Evolutionary conservation across 2,113 vertebrate genomes (phyloP), one percentile per base, ranked within the genome.

Genomic region (Misgurnus mizolepis): DNA sequence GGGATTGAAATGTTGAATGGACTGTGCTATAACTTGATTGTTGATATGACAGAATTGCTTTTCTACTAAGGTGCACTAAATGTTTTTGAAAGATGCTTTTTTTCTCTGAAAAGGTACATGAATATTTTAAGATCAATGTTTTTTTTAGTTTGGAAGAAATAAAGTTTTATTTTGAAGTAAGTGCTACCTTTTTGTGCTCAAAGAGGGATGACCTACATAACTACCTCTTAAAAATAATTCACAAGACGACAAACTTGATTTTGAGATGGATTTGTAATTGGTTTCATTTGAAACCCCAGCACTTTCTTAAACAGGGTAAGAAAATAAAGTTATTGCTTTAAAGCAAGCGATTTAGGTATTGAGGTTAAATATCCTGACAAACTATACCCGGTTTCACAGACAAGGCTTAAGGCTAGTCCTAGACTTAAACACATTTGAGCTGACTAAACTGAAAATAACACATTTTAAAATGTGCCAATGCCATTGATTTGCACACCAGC

Each of bases 111-210:
- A 72, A 18, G 5, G 15, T 58, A 58, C 39, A 18, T 43, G 0
- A 18, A 40, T 64, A 50, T 64, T 61, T 61, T 8, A 76, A 6
- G 58, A n/a, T 39, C 17, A n/a, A 18, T 9, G 11, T 39, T n/a
- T 72, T 2, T 4, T 53, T 39, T 49, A 14, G n/a, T 43, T n/a
- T 9, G 58, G 7, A 79, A 65, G 34, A 49, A 69, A 17, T n/a
- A 81, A 71, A 70, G 47, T 12, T 75, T 68, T 79, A 50, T 75
- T 78, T 73, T 82, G 7, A 78, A 56, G 27, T 67, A 18, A 74
- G 60, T 15, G 40, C 45, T 14, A 49, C 39, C 4, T 43, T 60
- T 60, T 17, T 58, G 55, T 74, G 40, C 4, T 43, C 22, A 7
- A 5, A 18, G 55, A 8, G 6, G 8, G 5, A 17, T 50, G 2